These are phyloP conservation scores for Melieria picta DNA, from an alignment of 2,888 invertebrate genomes.

Conservation along the genomic window DNA sequence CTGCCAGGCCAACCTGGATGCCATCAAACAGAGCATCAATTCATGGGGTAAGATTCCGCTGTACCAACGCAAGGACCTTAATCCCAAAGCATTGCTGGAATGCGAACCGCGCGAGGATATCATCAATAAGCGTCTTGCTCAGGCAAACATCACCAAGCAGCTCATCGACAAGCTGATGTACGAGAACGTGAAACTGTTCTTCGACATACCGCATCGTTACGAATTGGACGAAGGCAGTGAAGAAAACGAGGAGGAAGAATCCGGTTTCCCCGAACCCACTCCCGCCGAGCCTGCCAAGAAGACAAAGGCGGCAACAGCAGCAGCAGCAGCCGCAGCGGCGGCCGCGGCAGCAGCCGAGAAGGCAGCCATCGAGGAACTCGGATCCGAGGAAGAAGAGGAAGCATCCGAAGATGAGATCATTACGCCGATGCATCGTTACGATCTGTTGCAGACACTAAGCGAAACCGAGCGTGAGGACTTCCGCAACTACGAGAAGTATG, in stretches of 20 bases:
- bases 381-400: conserved; percentile 24
- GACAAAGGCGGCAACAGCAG: conserved; percentile 16
- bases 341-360: not conserved
- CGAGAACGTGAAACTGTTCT: conserved; percentile 76
- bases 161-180: conserved; percentile 71
- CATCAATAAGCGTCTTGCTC: conserved; percentile 54
- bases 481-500: conserved; percentile 71
- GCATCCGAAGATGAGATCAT: conserved; percentile 31
- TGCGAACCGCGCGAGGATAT: conserved; percentile 60
- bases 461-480: conserved; percentile 52
- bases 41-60: conserved; percentile 81
- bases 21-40: conserved; percentile 70
- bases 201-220: conserved; percentile 67
- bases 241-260: conserved; percentile 29
- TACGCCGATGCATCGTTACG: conserved; percentile 47
- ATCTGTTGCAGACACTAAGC: conserved; percentile 47
- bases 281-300: conserved; percentile 18
- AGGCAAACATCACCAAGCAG: conserved; percentile 68
- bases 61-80: conserved; percentile 77
- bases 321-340: not conserved
- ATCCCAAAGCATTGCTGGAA: conserved; percentile 69
- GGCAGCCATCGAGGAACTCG: not conserved
- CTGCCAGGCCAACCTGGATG: conserved; percentile 75
- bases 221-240: conserved; percentile 42
- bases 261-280: conserved; percentile 39